Evolutionary conservation across 1,140 invertebrate genomes (phyloP).

Genomic region (Vanessa atalanta): DNA sequence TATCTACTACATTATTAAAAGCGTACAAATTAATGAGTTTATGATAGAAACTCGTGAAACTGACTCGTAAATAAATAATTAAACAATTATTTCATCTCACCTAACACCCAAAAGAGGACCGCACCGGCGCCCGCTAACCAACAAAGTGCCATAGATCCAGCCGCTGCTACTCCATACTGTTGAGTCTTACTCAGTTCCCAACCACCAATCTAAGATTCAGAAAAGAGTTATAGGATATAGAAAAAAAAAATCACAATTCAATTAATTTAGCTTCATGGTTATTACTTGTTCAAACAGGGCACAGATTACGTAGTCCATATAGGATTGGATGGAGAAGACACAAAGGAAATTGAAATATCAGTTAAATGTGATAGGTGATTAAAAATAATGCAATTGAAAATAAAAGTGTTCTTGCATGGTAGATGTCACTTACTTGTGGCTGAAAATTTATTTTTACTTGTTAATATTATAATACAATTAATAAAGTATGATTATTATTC

Average conservation of each 20-base stretch:
- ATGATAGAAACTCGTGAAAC: no score
- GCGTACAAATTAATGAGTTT: no score
- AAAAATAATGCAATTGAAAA: background rate
- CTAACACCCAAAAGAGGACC: constrained; percentile 91
- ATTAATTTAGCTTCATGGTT: no score
- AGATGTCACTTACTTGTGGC: constrained; percentile 51
- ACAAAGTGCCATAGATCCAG: constrained; percentile 90
- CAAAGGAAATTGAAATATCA: background rate
- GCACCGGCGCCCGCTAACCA: constrained; percentile 91
- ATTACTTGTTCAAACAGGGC: no score
- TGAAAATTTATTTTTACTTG: constrained; percentile 37
- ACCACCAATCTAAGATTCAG: constrained; percentile 74
- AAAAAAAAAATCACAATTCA: no score
- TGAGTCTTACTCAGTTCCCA: constrained; percentile 89
- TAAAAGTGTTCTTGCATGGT: background rate
- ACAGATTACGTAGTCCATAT: no score
- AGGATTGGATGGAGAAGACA: background rate
- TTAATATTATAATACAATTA: no score
- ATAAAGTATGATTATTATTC: no score
- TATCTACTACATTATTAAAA: no score
- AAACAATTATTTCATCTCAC: constrained; percentile 40
- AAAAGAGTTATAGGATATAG: constrained; percentile 3
- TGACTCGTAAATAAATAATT: background rate
- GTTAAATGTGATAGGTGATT: background rate
- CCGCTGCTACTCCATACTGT: constrained; percentile 86